Evolutionary conservation across 2,113 vertebrate species (phyloP).

Genomic region (Chionodraco myersi): DNA sequence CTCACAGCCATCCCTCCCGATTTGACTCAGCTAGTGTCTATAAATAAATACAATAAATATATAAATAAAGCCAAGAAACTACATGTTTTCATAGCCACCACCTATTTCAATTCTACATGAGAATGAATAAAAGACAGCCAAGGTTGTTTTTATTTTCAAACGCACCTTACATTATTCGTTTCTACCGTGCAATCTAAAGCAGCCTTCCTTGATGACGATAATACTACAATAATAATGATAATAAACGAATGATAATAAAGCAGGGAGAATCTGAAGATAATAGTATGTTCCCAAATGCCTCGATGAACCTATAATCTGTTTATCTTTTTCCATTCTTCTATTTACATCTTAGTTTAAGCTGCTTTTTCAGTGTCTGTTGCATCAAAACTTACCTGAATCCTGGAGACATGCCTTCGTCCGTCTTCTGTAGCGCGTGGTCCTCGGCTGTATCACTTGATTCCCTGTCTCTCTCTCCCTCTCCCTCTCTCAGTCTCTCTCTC

Average conservation of each 20-base stretch:
- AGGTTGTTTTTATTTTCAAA: neutral
- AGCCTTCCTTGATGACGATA: neutral
- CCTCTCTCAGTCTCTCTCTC: conserved; percentile 60
- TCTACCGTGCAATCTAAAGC: neutral
- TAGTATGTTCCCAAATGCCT: neutral
- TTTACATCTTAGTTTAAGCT: neutral
- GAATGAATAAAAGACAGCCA: neutral
- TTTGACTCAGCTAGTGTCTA: conserved; percentile 18
- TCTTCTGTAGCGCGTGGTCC: conserved; percentile 81
- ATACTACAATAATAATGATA: neutral
- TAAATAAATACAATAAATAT: too few species aligned
- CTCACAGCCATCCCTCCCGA: conserved; percentile 5
- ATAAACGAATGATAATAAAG: neutral
- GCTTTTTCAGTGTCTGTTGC: neutral
- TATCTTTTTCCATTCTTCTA: too few species aligned
- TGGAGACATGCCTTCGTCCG: conserved; percentile 77
- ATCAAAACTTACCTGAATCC: conserved; percentile 85
- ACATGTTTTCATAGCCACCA: neutral
- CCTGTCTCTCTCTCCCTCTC: conserved; percentile 28
- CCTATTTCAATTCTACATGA: conserved; percentile 19
- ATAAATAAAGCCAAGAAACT: conserved; percentile 2
- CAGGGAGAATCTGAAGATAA: neutral
- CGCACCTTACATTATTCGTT: neutral
- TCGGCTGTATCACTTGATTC: conserved; percentile 73
- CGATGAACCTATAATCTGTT: neutral